Evolutionary conservation across 2,888 invertebrate genomes (phyloP), one percentile per base, ranked within the genome.

Genomic region (Trichopoda pennipes): DNA sequence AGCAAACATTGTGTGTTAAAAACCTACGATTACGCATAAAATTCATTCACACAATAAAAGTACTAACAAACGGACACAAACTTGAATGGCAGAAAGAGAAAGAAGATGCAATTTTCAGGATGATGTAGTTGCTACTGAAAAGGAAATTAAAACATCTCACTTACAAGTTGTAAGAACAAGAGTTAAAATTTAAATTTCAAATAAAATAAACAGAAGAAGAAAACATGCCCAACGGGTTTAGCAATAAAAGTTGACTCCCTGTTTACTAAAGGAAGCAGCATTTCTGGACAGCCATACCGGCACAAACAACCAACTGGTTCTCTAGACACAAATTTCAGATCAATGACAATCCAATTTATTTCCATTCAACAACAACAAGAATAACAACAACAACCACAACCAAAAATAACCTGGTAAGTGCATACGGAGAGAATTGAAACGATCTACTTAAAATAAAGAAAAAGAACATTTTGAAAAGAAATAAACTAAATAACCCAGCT

Each of bases 261-360:
- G 61, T 77, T 63, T 64, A 17, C 21, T 12, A 32, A 21, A 77
- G 70, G 49, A 63, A 77, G 28, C 55, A 49, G 17, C 49, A 23
- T 55, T 35, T 61, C 42, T 53, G 49, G 51, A 23, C 38, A 63
- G 42, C 35, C 38, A 63, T 70, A 38, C 64, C 64, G 66, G 35
- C 60, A 35, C 14, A 66, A 53, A 21, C 23, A 73, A 38, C 21
- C 56, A 75, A 79, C 73, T 68, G 44, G 73, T 79, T 79, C 53
- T 60, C 32, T 61, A 68, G 58, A 68, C 68, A 79, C 73, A 79
- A 73, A 79, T 79, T 79, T 79, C 47, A 61, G 68, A 73, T 79
- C 79, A 73, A 79, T 73, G 73, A 79, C 79, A 79, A 73, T 35
- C 73, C 53, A 79, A 79, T 79, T 73, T 73, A 79, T 79, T 73